Evolutionary conservation across 2,888 invertebrate species (phyloP), one percentile per base, ranked within the genome.

Genomic region (Ornithoptera priamus): DNA sequence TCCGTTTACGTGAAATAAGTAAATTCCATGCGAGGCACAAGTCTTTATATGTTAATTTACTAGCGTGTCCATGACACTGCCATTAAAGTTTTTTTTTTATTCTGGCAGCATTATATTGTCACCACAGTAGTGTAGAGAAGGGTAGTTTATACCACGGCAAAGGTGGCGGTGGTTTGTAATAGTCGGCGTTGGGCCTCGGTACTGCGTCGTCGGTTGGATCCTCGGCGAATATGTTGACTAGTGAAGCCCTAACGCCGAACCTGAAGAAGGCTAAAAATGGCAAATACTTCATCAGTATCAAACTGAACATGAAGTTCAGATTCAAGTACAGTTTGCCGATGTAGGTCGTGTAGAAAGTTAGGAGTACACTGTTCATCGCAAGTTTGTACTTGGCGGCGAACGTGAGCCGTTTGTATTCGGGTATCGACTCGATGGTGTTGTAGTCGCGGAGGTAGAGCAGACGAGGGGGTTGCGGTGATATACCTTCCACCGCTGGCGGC

Each of bases 231-330:
- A 95, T 94, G 66, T 94, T 89, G 0, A 95, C 94, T 65, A 94
- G 87, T 0, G 96, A 94, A n/a, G 93, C 83, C 72, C 89, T 91
- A 5, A 93, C 80, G 7, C 96, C 96, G 79, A 94, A 96, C 57
- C 88, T 92, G 77, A 93, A 93, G 83, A 95, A 95, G 0, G 96
- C 96, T 60, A 96, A 77, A 75, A 95, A 95, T 0, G 97, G 97
- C 77, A 94, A 95, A 67, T 95, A 93, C 74, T 94, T 94, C 83
- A 95, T 94, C 0, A 96, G 80, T 73, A 94, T 93, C 22, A 96
- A 80, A 24, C 93, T 89, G 1, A 95, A 78, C 77, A 90, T 88
- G 80, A 95, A 94, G 65, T 94, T 89, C 36, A 87, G 80, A 80
- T 96, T 96, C 65, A 95, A 93, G 76, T 94, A 94, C 60, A 92